phyloP scores from a whole-genome alignment of 2,888 invertebrate species.

The Eupeodes latifasciatus region DNA sequence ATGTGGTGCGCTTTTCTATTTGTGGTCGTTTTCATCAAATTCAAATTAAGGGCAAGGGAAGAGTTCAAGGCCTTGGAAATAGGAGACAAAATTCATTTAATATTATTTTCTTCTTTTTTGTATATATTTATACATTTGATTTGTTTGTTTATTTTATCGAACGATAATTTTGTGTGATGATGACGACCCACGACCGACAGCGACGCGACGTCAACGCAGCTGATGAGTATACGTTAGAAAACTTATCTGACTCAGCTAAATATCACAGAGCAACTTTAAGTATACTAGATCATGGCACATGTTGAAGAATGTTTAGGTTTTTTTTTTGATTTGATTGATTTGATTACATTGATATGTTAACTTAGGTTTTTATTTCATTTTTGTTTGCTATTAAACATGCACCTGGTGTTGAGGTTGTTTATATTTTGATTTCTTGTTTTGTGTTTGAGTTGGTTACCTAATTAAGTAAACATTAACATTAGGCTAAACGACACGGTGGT shows the following conservation, averaged over 20 bases:
- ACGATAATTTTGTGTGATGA: constrained; percentile 24
- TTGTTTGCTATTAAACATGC: constrained; percentile 10
- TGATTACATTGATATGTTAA: constrained; percentile 25
- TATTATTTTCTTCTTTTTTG: not conserved
- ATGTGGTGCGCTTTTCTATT: constrained; percentile 3
- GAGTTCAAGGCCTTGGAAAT: constrained; percentile 38
- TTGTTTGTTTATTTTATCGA: constrained; percentile 41
- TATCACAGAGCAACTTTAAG: not conserved
- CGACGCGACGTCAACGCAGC: not conserved
- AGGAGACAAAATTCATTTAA: constrained; percentile 15
- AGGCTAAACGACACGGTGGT: not conserved
- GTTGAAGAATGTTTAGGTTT: constrained; percentile 15
- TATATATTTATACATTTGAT: not conserved
- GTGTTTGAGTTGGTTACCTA: not conserved
- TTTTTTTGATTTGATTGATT: constrained; percentile 33
- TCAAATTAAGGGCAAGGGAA: constrained; percentile 28
- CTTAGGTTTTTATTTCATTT: not conserved
- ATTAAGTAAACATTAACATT: constrained; percentile 16
- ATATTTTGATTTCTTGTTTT: constrained; percentile 6
- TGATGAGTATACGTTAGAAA: constrained; percentile 13
- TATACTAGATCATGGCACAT: constrained; percentile 21
- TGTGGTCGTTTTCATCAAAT: not conserved
- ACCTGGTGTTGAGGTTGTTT: constrained; percentile 37
- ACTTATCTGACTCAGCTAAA: constrained; percentile 1
- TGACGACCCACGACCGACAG: not conserved